A percentile compares a stretch with the other conserved stretches of the same genome.
These are phyloP conservation scores for Lymantria monacha DNA, from an alignment of 2,888 invertebrate species.

Conservation along the genomic window DNA sequence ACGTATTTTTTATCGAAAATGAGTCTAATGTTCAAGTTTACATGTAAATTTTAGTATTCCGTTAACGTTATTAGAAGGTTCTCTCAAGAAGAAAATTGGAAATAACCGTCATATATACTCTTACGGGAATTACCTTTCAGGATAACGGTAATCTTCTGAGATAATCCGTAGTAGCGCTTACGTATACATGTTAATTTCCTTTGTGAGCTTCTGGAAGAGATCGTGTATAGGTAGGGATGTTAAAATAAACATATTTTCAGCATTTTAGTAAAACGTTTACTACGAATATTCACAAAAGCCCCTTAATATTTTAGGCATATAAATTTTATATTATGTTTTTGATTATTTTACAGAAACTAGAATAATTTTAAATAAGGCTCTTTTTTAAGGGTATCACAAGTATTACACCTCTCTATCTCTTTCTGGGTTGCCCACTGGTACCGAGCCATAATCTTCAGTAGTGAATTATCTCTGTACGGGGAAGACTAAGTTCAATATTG, in stretches of 20 bases:
- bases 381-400: too few species aligned
- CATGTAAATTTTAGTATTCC: slow-evolving; percentile 14
- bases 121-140: slow-evolving; percentile 4
- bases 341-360: too few species aligned
- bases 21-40: slow-evolving; percentile 14
- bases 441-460: too few species aligned
- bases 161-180: slow-evolving; percentile 4
- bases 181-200: slow-evolving; percentile 3
- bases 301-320: too few species aligned
- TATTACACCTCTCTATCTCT: too few species aligned
- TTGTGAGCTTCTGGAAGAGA: background rate
- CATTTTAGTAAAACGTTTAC: background rate
- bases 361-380: too few species aligned
- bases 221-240: background rate
- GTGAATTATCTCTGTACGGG: too few species aligned
- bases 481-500: too few species aligned
- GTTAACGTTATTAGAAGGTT: slow-evolving; percentile 4
- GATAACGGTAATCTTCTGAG: slow-evolving; percentile 2
- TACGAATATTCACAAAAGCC: background rate
- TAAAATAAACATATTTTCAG: background rate
- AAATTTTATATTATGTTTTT: too few species aligned
- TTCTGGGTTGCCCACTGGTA: too few species aligned
- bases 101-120: slow-evolving; percentile 11
- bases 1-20: slow-evolving; percentile 11
- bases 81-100: slow-evolving; percentile 10